phyloP scores from a whole-genome alignment of 1,140 invertebrate species.

The Papilio glaucus region DNA sequence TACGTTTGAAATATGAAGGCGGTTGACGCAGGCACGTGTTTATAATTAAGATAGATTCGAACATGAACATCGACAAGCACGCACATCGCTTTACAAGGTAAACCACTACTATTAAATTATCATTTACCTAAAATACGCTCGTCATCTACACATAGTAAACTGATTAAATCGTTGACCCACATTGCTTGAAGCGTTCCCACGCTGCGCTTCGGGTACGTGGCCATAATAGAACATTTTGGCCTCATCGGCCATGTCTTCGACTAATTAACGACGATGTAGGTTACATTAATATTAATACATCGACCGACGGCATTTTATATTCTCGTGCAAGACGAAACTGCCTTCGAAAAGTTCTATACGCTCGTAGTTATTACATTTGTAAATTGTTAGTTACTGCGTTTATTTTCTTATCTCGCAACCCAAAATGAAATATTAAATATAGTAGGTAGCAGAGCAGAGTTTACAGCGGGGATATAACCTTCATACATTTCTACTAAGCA shows the following conservation, averaged over 20 bases:
- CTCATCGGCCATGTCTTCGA: too few species aligned
- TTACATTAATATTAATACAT: too few species aligned
- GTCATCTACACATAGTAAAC: too few species aligned
- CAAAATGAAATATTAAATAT: slow-evolving; percentile 26
- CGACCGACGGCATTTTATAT: too few species aligned
- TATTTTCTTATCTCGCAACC: slow-evolving; percentile 10
- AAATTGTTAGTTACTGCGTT: slow-evolving; percentile 1
- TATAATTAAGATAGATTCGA: slow-evolving; percentile 14
- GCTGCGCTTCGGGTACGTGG: too few species aligned
- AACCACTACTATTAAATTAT: slow-evolving; percentile 2
- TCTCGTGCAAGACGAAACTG: too few species aligned
- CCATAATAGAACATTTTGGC: too few species aligned
- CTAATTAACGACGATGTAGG: too few species aligned
- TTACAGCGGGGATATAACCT: slow-evolving; percentile 29
- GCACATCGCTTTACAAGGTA: not conserved
- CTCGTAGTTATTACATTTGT: not conserved
- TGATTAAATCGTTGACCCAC: too few species aligned
- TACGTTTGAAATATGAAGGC: not conserved
- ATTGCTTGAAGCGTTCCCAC: too few species aligned
- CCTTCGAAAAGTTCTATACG: not conserved
- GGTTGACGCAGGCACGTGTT: not conserved
- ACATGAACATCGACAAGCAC: slow-evolving; percentile 7
- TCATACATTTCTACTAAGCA: slow-evolving; percentile 28
- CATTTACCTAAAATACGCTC: not conserved
- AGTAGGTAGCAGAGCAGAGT: slow-evolving; percentile 10